Evolutionary conservation across 2,888 invertebrate species (phyloP).

Genomic region (Megalurothrips usitatus): DNA sequence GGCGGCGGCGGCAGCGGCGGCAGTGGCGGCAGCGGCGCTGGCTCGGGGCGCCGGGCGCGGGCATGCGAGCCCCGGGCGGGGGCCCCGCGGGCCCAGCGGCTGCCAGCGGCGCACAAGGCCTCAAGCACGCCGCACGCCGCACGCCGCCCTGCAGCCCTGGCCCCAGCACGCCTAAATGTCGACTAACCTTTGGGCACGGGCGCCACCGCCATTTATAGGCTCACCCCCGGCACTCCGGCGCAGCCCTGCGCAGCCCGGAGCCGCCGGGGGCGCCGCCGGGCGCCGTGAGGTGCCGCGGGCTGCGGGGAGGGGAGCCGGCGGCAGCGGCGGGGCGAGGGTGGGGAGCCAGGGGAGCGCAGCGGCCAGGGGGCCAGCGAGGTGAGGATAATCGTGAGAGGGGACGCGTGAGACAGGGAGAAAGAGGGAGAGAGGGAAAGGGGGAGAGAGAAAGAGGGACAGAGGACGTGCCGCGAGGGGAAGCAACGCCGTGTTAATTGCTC

Average conservation of each 20-base stretch:
- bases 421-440: background rate
- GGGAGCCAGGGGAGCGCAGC: background rate
- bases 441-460: background rate
- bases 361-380: background rate
- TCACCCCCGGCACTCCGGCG: background rate
- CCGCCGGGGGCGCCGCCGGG: no score
- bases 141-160: background rate
- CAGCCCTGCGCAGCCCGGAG: no score
- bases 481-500: no score
- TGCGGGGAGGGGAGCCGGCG: background rate
- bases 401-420: background rate
- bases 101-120: background rate
- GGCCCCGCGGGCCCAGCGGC: background rate
- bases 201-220: constrained; percentile 8
- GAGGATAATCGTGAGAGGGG: background rate
- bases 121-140: background rate
- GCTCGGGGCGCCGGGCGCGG: background rate
- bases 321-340: background rate
- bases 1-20: background rate
- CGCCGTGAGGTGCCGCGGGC: background rate
- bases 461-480: no score
- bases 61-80: background rate
- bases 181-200: constrained; percentile 11
- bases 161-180: background rate
- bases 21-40: background rate